Percentiles rank a stretch among this genome's conserved stretches.
phyloP scores from a whole-genome alignment of 2,113 vertebrate genomes.

The Oreotrochilus melanogaster region DNA sequence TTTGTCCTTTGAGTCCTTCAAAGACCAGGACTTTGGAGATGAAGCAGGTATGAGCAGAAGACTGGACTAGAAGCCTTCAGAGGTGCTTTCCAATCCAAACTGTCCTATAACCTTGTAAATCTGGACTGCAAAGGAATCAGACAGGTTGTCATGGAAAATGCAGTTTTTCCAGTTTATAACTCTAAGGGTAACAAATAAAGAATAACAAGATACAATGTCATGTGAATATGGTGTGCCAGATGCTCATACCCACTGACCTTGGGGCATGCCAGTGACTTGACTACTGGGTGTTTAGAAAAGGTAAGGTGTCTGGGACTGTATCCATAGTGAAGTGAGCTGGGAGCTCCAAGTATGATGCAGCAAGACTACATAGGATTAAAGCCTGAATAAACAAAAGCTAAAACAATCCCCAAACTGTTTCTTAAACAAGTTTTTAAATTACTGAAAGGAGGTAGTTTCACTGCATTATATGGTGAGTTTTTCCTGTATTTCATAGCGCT shows the following conservation, averaged over 20 bases:
- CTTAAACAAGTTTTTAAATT: background rate
- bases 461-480: background rate
- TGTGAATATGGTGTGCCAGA: too few species aligned
- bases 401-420: background rate
- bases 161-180: background rate
- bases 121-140: background rate
- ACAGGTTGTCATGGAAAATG: background rate
- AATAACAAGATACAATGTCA: background rate
- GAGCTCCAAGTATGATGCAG: conserved; percentile 26
- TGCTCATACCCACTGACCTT: background rate
- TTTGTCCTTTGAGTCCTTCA: background rate
- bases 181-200: background rate
- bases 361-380: background rate
- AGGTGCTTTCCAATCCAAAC: background rate
- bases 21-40: background rate
- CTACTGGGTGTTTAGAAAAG: background rate
- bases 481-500: background rate
- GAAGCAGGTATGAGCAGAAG: background rate
- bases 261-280: background rate
- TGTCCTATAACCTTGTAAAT: background rate
- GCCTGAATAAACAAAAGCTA: background rate
- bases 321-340: background rate
- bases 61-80: background rate
- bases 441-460: background rate
- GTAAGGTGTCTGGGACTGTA: background rate